Conservation (phyloP, 2,797 vertebrate species). For the Xerus rutilus region DNA sequence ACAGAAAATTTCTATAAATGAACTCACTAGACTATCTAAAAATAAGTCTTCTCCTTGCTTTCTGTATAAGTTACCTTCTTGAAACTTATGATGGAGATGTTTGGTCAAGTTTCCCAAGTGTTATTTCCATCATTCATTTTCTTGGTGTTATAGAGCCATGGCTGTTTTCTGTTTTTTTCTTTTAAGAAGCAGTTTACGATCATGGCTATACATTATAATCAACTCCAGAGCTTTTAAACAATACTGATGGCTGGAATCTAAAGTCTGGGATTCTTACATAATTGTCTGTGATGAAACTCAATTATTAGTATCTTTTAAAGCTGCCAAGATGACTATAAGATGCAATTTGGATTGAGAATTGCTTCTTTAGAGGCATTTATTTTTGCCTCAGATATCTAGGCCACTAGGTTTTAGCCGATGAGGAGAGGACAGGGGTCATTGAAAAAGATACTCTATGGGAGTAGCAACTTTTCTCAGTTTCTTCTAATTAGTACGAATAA, state of each 20-base stretch:
- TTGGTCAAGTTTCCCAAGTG: neutral
- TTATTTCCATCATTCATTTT: slow-evolving; percentile 12
- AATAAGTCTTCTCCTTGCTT: neutral
- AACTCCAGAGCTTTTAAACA: neutral
- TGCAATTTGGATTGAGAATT: neutral
- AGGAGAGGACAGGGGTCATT: neutral
- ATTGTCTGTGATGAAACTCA: neutral
- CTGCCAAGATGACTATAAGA: neutral
- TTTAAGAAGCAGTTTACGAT: neutral
- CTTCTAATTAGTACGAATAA: neutral
- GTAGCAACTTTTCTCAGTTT: neutral
- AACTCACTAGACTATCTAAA: neutral
- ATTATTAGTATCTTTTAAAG: neutral
- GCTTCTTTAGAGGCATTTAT: neutral
- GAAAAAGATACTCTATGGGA: neutral
- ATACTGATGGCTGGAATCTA: neutral
- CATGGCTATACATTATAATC: neutral
- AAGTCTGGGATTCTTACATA: neutral
- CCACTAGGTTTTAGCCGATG: neutral
- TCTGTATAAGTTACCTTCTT: slow-evolving; percentile 9
- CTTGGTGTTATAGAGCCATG: neutral
- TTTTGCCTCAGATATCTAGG: neutral
- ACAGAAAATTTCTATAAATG: slow-evolving; percentile 53
- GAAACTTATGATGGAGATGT: neutral
- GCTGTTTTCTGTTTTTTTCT: neutral